These are phyloP conservation scores for Cyclophora albipunctata DNA, from an alignment of 2,888 invertebrate genomes.

Conservation along the genomic window DNA sequence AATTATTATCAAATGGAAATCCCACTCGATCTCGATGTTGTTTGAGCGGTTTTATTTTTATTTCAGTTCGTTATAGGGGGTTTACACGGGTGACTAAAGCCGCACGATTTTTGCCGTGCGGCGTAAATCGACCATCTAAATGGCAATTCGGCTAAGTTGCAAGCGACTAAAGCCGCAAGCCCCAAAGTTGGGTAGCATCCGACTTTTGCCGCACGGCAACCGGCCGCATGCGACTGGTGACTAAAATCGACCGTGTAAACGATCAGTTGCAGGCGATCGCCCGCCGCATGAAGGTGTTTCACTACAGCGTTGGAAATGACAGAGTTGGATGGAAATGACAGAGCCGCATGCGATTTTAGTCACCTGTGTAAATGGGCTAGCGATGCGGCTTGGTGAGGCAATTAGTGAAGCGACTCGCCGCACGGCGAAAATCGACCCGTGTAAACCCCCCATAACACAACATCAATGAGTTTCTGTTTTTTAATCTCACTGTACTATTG, in stretches of 20 bases:
- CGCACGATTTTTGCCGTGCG: constrained; percentile 29
- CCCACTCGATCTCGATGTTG: neutral
- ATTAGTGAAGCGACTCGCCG: constrained; percentile 25
- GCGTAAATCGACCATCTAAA: constrained; percentile 29
- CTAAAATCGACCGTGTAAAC: constrained; percentile 22
- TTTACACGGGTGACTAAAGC: constrained; percentile 34
- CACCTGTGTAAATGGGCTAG: constrained; percentile 32
- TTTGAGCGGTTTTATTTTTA: neutral
- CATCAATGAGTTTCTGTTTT: too few species aligned
- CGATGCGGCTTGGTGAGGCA: constrained; percentile 26
- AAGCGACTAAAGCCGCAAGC: constrained; percentile 35
- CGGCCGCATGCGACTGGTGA: constrained; percentile 32
- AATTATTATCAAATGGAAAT: too few species aligned
- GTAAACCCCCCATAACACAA: constrained; percentile 7
- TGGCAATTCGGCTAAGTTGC: constrained; percentile 31
- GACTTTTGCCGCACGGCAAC: constrained; percentile 33
- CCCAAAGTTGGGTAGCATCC: constrained; percentile 36
- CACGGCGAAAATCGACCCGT: constrained; percentile 37
- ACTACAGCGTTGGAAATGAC: too few species aligned
- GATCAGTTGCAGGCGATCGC: constrained; percentile 17
- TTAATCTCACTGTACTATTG: too few species aligned
- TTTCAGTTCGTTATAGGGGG: constrained; percentile 5
- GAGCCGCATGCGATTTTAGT: constrained; percentile 36
- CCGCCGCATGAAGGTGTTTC: constrained; percentile 13
- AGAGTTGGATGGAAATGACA: constrained; percentile 30